Evolutionary conservation across 2,113 vertebrate species (phyloP).

Genomic region (Scomber colias): DNA sequence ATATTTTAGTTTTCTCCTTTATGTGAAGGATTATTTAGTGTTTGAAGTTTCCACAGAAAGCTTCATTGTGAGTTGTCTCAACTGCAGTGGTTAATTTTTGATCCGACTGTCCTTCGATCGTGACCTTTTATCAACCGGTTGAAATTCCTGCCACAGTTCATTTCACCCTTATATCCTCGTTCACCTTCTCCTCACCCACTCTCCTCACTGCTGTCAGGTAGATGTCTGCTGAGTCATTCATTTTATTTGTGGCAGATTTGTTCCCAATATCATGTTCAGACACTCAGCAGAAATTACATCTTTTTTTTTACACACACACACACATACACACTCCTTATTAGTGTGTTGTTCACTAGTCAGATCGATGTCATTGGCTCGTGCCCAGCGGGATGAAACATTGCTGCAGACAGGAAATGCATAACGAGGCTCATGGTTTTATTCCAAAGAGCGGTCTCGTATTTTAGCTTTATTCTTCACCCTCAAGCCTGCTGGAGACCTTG

Average conservation of each 20-base stretch:
- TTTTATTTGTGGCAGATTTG: conserved; percentile 74
- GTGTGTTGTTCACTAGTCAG: conserved; percentile 10
- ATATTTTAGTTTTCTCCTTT: background rate
- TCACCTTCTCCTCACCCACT: conserved; percentile 8
- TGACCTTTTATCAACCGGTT: conserved; percentile 42
- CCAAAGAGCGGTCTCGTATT: conserved; percentile 4
- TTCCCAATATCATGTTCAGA: conserved; percentile 76
- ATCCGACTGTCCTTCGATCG: background rate
- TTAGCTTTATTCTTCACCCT: conserved; percentile 15
- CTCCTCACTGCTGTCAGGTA: background rate
- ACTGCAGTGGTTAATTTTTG: background rate
- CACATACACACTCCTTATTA: background rate
- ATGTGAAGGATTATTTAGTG: background rate
- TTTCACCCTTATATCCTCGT: conserved; percentile 13
- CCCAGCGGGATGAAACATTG: conserved; percentile 26
- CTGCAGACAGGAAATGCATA: background rate
- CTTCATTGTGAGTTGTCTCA: background rate
- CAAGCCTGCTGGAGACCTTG: background rate
- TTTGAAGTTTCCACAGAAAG: background rate
- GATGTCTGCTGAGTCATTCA: conserved; percentile 64
- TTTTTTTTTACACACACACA: conserved; percentile 28
- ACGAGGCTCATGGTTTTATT: conserved; percentile 33
- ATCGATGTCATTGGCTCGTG: conserved; percentile 35
- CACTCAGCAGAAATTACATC: conserved; percentile 66
- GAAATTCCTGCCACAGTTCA: conserved; percentile 8